Percentiles rank a stretch among this genome's conserved stretches.
These are phyloP conservation scores for Leptinotarsa lineolata DNA, from an alignment of 1,140 invertebrate genomes.

Conservation along the genomic window DNA sequence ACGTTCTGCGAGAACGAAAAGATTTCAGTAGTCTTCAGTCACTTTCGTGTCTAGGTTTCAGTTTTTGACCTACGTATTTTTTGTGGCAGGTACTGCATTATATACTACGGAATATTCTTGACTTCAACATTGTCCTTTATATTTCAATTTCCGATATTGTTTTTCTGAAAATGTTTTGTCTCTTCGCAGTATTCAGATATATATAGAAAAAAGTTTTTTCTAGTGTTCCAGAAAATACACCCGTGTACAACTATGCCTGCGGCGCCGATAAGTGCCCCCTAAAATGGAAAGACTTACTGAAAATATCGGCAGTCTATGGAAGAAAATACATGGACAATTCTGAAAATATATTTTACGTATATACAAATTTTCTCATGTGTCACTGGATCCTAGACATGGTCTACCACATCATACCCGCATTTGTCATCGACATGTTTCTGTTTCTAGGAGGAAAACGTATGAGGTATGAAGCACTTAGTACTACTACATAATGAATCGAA, in stretches of 20 bases:
- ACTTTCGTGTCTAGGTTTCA: too few relatives aligned
- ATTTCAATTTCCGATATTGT: too few relatives aligned
- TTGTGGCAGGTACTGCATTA: too few relatives aligned
- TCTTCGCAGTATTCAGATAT: too few relatives aligned
- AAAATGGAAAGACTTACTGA: conserved; percentile 67
- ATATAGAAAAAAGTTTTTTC: too few relatives aligned
- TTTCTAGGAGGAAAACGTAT: neutral
- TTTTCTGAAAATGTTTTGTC: too few relatives aligned
- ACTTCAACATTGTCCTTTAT: too few relatives aligned
- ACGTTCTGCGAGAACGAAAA: too few relatives aligned
- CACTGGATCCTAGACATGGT: conserved; percentile 58
- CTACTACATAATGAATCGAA: too few relatives aligned
- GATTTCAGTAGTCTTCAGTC: too few relatives aligned
- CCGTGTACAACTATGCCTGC: conserved; percentile 75
- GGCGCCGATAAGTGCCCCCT: conserved; percentile 69
- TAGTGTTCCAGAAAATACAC: conserved; percentile 58
- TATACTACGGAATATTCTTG: too few relatives aligned
- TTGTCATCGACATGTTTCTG: conserved; percentile 59
- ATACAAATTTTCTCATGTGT: conserved; percentile 58
- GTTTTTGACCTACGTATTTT: too few relatives aligned
- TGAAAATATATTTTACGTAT: conserved; percentile 63
- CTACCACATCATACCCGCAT: conserved; percentile 65
- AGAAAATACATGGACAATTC: conserved; percentile 58
- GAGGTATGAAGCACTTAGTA: neutral
- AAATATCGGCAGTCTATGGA: conserved; percentile 58